phyloP scores from a whole-genome alignment of 2,797 vertebrate species.

The Enteromius mattozi region DNA sequence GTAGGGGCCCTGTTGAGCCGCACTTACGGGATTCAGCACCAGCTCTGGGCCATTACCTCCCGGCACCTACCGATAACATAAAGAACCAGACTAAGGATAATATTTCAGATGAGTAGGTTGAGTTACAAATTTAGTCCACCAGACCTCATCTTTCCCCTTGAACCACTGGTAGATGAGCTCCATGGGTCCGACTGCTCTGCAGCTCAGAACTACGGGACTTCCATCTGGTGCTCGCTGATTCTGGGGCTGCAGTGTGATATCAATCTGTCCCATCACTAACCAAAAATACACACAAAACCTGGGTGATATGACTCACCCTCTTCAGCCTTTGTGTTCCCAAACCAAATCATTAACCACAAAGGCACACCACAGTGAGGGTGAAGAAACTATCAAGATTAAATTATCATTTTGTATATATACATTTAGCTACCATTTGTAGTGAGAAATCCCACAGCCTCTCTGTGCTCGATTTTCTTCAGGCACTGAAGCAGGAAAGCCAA shows the following conservation, averaged over 20 bases:
- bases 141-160: constrained; percentile 83
- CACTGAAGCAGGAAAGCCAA: constrained; percentile 79
- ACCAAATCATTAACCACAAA: neutral
- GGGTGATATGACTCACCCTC: neutral
- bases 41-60: constrained; percentile 75
- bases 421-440: constrained; percentile 49
- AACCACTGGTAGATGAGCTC: constrained; percentile 87
- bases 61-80: constrained; percentile 69
- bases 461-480: constrained; percentile 81
- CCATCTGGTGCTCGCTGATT: constrained; percentile 71
- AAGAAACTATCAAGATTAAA: neutral
- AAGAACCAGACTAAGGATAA: neutral
- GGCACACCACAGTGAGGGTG: neutral
- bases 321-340: neutral
- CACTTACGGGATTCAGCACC: constrained; percentile 67
- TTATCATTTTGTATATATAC: neutral
- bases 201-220: constrained; percentile 73
- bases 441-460: constrained; percentile 77
- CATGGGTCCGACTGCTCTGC: constrained; percentile 72
- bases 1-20: constrained; percentile 71
- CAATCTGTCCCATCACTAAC: constrained; percentile 70
- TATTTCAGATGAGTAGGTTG: neutral
- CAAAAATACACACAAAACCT: constrained; percentile 31
- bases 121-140: neutral
- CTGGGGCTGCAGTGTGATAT: constrained; percentile 79